Base-by-base conservation (phyloP, 2,113 vertebrate genomes). In the Forbesichthys agassizii region DNA sequence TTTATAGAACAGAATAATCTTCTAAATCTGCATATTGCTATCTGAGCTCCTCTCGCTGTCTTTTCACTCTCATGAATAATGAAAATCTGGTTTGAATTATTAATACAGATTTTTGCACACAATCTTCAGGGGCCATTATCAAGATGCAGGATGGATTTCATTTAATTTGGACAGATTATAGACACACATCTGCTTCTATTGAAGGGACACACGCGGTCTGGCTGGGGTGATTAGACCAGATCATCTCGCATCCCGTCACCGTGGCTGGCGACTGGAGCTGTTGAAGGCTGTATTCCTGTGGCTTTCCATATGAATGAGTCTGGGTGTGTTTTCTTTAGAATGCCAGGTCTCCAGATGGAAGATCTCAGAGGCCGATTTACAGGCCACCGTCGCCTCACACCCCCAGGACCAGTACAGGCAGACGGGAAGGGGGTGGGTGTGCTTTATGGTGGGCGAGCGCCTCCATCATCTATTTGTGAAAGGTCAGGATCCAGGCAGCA, bases 91-190 rank as follows among this genome's bases (percentile, higher is more conserved):
- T 48, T 74, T 90, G 83, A 91, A 91, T 91, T 88, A 93, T 90
- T 90, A 65, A 91, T 88, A 66, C 81, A 89, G 85, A 90, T 91
- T 90, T 91, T 91, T 88, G 85, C 88, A 86, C 89, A 87, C 87
- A 82, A 91, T 91, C 83, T 90, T 77, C 81, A 66, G 74, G 74
- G 77, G 69, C 83, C 79, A 89, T 91, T 91, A 90, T 82, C 73
- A 68, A n/a, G 80, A 84, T 78, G 63, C 72, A 72, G 79, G 89
- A 84, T 81, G 84, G 83, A 88, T 92, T 88, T 86, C 75, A 75
- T 91, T 89, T 83, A 68, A 88, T 83, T 85, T 88, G 77, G 87
- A 80, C 82, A 82, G 87, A 88, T 90, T 82, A 86, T 82, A 90
- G 75, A 81, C 72, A 74, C 80, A 73, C 73, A 85, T 33, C 74